These are phyloP conservation scores for Podarcis lilfordi DNA, from an alignment of 2,797 vertebrate genomes.

Conservation along the genomic window DNA sequence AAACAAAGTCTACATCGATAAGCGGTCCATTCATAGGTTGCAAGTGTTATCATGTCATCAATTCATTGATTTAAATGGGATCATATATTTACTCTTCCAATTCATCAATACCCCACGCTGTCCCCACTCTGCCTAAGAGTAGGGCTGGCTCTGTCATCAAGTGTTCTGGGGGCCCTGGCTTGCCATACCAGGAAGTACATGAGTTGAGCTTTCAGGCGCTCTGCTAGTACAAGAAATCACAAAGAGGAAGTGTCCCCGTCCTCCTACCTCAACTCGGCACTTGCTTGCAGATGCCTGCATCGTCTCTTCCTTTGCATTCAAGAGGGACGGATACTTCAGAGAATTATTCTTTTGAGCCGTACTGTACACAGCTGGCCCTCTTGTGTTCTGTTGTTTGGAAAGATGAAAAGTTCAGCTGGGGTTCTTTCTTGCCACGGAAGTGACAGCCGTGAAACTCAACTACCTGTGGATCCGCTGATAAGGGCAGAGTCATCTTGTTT, in stretches of 20 bases:
- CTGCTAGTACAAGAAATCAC: not conserved
- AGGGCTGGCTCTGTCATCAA: not conserved
- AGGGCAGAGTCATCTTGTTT: not conserved
- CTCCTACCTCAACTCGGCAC: not conserved
- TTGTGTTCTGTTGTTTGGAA: conserved; percentile 13
- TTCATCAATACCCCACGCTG: too few relatives aligned
- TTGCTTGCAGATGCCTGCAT: not conserved
- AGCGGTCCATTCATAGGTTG: too few relatives aligned
- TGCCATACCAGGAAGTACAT: not conserved
- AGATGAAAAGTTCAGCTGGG: not conserved
- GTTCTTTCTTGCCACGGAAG: not conserved
- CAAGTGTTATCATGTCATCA: too few relatives aligned
- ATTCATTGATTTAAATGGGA: too few relatives aligned
- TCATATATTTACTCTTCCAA: too few relatives aligned
- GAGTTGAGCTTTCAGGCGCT: too few relatives aligned
- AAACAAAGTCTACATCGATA: too few relatives aligned
- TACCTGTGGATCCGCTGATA: not conserved
- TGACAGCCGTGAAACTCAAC: not conserved
- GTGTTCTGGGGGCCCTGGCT: not conserved
- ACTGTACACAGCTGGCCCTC: not conserved
- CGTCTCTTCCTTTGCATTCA: not conserved
- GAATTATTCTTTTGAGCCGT: not conserved
- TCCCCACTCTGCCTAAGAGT: not conserved
- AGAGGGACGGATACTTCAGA: not conserved
- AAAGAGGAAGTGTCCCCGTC: not conserved